These are phyloP conservation scores for Turritopsis dohrnii DNA, from an alignment of 30 jellyfish, hydroid and myxozoan genomes.

Conservation along the genomic window DNA sequence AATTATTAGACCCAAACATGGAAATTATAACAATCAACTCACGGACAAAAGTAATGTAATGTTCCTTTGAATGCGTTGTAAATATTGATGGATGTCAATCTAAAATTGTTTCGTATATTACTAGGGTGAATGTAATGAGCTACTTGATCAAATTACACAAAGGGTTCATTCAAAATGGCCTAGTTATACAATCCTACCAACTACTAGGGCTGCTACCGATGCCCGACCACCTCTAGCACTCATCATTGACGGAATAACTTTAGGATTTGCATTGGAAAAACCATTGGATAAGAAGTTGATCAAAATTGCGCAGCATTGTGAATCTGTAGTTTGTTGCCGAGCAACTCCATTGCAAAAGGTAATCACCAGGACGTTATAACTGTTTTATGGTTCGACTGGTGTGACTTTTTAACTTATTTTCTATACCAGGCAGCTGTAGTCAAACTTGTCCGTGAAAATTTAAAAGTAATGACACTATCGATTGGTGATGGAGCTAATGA, in stretches of 20 bases:
- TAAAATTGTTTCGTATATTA: neutral
- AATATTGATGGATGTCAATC: neutral
- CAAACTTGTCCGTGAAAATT: constrained; percentile 64
- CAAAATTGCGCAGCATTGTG: constrained; percentile 65
- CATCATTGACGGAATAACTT: constrained; percentile 71
- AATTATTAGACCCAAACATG: constrained; percentile 68
- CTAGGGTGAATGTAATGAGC: constrained; percentile 74
- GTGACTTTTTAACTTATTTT: neutral
- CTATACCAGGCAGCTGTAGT: constrained; percentile 75
- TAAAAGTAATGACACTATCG: constrained; percentile 79
- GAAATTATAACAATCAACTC: constrained; percentile 65
- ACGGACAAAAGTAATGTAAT: constrained; percentile 14
- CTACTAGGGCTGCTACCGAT: constrained; percentile 11
- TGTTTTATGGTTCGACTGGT: neutral
- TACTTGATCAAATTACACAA: constrained; percentile 52
- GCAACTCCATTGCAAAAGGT: constrained; percentile 98
- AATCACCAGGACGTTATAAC: neutral
- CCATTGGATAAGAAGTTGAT: constrained; percentile 69
- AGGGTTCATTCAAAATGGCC: constrained; percentile 50
- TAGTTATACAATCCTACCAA: constrained; percentile 39
- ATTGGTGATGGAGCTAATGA: constrained; percentile 99
- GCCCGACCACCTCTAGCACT: constrained; percentile 59
- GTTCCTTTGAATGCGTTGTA: neutral
- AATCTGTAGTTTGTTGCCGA: constrained; percentile 86
- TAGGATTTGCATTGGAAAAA: constrained; percentile 68